Conservation (phyloP, 2,888 invertebrate species). For the Tipula vernalis region DNA sequence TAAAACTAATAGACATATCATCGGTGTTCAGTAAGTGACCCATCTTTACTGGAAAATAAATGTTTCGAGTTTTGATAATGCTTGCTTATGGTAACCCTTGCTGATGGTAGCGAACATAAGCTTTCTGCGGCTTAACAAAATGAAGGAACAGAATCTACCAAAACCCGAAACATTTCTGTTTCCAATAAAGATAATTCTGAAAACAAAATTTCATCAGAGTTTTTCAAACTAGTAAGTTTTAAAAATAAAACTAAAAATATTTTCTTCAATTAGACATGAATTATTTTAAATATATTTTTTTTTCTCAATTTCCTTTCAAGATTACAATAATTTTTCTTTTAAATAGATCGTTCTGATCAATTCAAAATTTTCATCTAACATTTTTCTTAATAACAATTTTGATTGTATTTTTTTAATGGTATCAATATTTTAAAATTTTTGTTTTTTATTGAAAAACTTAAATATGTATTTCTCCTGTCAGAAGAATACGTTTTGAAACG, state of each 20-base stretch:
- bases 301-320: background rate
- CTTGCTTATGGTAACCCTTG: too few species aligned
- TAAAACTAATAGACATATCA: too few species aligned
- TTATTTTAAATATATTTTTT: background rate
- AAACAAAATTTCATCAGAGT: too few species aligned
- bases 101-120: too few species aligned
- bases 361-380: background rate
- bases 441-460: background rate
- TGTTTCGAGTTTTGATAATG: too few species aligned
- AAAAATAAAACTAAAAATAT: background rate
- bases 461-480: background rate
- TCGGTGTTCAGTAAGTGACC: too few species aligned
- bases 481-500: too few species aligned
- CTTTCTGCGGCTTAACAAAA: too few species aligned
- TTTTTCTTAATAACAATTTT: background rate
- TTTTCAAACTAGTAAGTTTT: background rate
- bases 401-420: background rate
- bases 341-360: background rate
- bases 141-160: too few species aligned
- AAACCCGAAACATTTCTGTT: too few species aligned
- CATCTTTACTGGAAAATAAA: too few species aligned
- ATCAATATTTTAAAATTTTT: background rate
- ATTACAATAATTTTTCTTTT: background rate
- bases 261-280: background rate
- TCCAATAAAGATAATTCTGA: too few species aligned